Percentiles rank a stretch among this genome's conserved stretches.
phyloP scores from a whole-genome alignment of 2,888 invertebrate genomes.

The Eucriotettix oculatus region DNA sequence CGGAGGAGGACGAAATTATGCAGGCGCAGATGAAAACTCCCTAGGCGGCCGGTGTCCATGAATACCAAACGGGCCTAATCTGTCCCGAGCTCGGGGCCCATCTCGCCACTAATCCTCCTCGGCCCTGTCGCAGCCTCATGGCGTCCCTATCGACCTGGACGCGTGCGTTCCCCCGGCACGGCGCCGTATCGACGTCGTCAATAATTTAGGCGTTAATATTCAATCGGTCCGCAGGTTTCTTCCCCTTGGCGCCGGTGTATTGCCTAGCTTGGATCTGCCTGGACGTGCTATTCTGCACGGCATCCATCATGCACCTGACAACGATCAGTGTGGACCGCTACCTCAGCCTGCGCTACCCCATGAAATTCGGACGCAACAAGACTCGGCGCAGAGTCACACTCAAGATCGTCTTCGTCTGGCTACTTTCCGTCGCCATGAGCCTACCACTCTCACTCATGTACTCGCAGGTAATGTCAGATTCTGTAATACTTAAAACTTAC shows the following conservation, averaged over 20 bases:
- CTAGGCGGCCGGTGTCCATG: too few relatives aligned
- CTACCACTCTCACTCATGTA: constrained; percentile 78
- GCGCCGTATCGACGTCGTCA: too few relatives aligned
- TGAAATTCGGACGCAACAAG: constrained; percentile 82
- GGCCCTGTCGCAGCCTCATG: too few relatives aligned
- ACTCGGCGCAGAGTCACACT: constrained; percentile 67
- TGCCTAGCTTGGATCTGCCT: constrained; percentile 90
- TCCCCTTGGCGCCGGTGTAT: constrained; percentile 64
- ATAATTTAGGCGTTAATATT: too few relatives aligned
- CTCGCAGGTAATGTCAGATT: constrained; percentile 45
- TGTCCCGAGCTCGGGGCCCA: too few relatives aligned
- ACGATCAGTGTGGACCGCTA: constrained; percentile 93
- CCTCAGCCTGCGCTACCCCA: constrained; percentile 78
- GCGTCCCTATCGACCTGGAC: too few relatives aligned
- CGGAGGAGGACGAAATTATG: too few relatives aligned
- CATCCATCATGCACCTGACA: constrained; percentile 92
- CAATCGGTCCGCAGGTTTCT: constrained; percentile 43
- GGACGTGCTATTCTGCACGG: constrained; percentile 91
- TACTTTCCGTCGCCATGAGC: constrained; percentile 82
- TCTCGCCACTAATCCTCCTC: too few relatives aligned
- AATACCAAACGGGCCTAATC: too few relatives aligned
- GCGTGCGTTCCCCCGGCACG: too few relatives aligned
- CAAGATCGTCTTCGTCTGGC: constrained; percentile 89
- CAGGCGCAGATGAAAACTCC: too few relatives aligned
- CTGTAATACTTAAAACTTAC: constrained; percentile 4